A percentile compares a stretch with the other conserved stretches of the same genome.
Evolutionary conservation across 2,888 invertebrate genomes (phyloP).

Genomic region (Acanthosepion pharaonis): DNA sequence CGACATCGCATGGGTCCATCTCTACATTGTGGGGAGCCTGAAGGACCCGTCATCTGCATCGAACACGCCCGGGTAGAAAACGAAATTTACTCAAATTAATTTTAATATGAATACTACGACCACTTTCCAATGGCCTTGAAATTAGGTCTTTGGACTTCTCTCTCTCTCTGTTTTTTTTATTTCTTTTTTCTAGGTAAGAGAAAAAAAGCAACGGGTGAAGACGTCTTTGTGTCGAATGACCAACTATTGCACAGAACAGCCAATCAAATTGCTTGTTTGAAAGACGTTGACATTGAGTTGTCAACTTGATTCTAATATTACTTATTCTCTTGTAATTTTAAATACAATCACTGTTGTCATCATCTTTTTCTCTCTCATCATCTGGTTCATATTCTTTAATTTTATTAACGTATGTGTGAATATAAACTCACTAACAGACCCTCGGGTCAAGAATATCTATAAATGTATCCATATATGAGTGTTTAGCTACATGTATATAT

Average conservation of each 20-base stretch:
- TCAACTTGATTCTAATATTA: background rate
- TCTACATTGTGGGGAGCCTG: conserved; percentile 8
- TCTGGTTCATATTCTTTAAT: background rate
- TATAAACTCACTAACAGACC: background rate
- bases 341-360: background rate
- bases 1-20: background rate
- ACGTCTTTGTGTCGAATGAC: background rate
- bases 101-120: background rate
- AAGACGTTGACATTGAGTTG: background rate
- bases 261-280: background rate
- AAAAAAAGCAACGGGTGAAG: background rate
- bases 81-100: conserved; percentile 23
- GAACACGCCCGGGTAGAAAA: background rate
- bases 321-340: background rate
- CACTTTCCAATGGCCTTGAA: background rate
- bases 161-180: no score
- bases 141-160: no score
- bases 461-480: background rate
- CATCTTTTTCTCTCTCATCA: background rate
- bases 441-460: background rate
- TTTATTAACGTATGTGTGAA: background rate
- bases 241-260: background rate
- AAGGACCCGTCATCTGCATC: conserved; percentile 2
- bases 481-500: conserved; percentile 38
- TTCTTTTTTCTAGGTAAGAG: no score